Base-by-base conservation (phyloP, 2,113 vertebrate species). In the Trogon surrucura region DNA sequence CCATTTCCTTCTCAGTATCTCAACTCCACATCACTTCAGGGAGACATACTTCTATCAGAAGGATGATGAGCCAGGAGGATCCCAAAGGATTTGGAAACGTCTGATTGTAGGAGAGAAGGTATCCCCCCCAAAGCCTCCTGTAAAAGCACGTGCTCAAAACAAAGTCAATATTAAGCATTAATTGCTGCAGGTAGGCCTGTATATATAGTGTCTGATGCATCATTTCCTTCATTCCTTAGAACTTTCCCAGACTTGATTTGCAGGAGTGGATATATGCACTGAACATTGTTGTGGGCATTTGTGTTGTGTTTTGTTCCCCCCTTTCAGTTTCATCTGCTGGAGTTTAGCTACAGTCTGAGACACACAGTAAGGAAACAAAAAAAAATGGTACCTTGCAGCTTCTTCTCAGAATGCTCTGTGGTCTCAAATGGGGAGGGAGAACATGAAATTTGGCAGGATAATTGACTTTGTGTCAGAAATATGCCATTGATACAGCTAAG, bases 281-380 rank as follows among this genome's bases (percentile, higher is more conserved):
- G 21, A 69, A 36, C 20, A 16, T 8, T 38, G 11, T 11, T 54
- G 17, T 16, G 34, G 2, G 41, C 10, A 5, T 13, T 44, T 25
- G 32, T 50, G 4, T 41, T 22, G 5, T 10, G 56, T 29, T 9
- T 5, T n/a, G 74, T 27, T 16, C 4, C 9, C 3, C 1, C 4
- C 6, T 5, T 66, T 84, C 7, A 57, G 53, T 34, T 73, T 89
- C 4, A 57, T 51, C 19, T 85, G 19, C 20, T 38, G 48, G 67
- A 61, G 15, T 80, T 82, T 69, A 73, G 17, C 45, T 70, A 30
- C 60, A 45, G 1, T 66, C 85, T 61, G 51, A 90, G 74, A 34
- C 29, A 51, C 3, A 3, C 4, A n/a, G 13, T 32, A 73, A n/a
- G 21, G 56, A 77, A 58, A 70, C 14, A 51, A 19, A 74, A 16